These are phyloP conservation scores for Corvus cornix DNA, from an alignment of 2,113 vertebrate genomes.

Conservation along the genomic window DNA sequence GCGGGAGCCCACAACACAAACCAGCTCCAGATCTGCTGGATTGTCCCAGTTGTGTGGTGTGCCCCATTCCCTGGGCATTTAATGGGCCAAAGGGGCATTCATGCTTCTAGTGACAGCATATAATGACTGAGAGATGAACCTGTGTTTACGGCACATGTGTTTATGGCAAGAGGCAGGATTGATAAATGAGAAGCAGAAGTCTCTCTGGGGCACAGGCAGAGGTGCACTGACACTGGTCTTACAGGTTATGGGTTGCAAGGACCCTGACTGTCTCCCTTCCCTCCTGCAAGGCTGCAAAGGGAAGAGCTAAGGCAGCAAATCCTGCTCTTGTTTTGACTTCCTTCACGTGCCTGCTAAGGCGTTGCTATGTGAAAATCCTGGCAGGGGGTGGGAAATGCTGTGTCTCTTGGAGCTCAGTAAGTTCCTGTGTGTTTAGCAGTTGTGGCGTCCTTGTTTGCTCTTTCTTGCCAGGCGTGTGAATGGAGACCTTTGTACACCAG, in stretches of 20 bases:
- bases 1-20: not conserved
- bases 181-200: not conserved
- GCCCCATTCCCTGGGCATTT: rapidly evolving
- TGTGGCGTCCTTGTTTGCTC: not conserved
- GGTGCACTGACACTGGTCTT: not conserved
- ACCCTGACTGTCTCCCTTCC: not conserved
- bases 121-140: not conserved
- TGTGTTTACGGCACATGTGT: not conserved
- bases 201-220: not conserved
- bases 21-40: not conserved
- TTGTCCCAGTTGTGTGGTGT: rapidly evolving
- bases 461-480: not conserved
- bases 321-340: not conserved
- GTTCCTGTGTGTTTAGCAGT: not conserved
- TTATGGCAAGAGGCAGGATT: not conserved
- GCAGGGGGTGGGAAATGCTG: not conserved
- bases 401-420: not conserved
- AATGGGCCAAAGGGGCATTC: rapidly evolving
- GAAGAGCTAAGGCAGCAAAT: not conserved
- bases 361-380: not conserved
- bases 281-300: not conserved
- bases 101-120: not conserved
- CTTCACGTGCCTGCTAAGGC: not conserved
- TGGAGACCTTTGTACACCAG: not conserved
- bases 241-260: not conserved